Base-by-base conservation (phyloP, 2,888 invertebrate species). In the Andricus quercusramuli region DNA sequence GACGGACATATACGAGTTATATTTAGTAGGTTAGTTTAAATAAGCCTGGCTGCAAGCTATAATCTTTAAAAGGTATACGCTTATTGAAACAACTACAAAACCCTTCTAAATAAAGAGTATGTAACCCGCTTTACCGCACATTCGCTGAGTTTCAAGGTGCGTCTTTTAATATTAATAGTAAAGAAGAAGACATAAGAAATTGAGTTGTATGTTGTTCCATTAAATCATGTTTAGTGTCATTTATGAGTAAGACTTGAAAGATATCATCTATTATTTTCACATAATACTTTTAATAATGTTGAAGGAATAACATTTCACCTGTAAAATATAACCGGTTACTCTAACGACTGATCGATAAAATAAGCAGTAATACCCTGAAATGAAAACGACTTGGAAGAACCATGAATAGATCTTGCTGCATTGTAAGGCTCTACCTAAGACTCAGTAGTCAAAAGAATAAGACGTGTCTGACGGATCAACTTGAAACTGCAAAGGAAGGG, bases 321-420 rank as follows among this genome's bases (percentile, higher is more conserved):
- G 56, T 56, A 56, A 56, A 56, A 56, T 56, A 56, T 56, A 56
- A 56, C 56, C 56, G 56, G 56, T 56, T 56, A 56, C n/a, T 56
- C 56, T 56, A 56, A 56, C n/a, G n/a, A n/a, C 56, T 56, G 56
- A 56, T 56, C 56, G 56, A n/a, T n/a, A 56, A 56, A 56, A 56
- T 56, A 9, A 56, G 56, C 56, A 56, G 56, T n/a, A 56, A n/a
- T 56, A 56, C 56, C n/a, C 56, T 56, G 56, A 56, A n/a, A n/a
- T 56, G 56, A 56, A 56, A 56, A 56, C 56, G 56, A 56, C n/a
- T 56, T n/a, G 56, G 56, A n/a, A 56, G 56, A 56, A 56, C n/a
- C 56, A n/a, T 56, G 56, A 56, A 56, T 56, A 56, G 56, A 56
- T 56, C 56, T n/a, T 20, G 8, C n/a, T 8, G 56, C n/a, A 56